phyloP scores from a whole-genome alignment of 2,797 vertebrate genomes.

The Danio albolineatus region DNA sequence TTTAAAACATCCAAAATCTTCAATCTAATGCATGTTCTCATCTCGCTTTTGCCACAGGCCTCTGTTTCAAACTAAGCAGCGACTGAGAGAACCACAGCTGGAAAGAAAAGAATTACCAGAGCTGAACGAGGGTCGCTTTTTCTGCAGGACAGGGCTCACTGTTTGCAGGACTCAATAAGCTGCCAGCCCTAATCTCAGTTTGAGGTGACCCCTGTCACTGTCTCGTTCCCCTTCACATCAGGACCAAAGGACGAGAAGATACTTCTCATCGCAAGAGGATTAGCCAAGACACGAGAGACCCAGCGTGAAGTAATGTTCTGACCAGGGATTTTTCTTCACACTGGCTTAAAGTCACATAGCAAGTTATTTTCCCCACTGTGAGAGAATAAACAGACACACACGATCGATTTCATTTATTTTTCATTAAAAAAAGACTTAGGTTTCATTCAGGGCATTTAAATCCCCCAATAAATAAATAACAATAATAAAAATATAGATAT shows the following conservation, averaged over 20 bases:
- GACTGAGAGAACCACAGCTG: conserved; percentile 42
- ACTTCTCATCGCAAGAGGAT: conserved; percentile 33
- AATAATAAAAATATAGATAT: too few relatives aligned
- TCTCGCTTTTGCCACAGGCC: conserved; percentile 21
- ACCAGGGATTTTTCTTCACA: conserved; percentile 18
- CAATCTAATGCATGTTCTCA: conserved; percentile 15
- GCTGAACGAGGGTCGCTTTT: background rate
- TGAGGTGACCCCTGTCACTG: conserved; percentile 22
- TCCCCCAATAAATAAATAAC: too few relatives aligned
- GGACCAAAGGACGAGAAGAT: conserved; percentile 4
- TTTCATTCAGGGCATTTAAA: background rate
- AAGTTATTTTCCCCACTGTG: conserved; percentile 18
- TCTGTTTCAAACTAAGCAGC: conserved; percentile 15
- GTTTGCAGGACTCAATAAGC: conserved; percentile 24
- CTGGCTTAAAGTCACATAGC: conserved; percentile 19
- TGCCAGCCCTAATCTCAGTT: conserved; percentile 15
- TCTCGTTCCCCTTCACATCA: conserved; percentile 24
- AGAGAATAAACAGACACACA: conserved; percentile 26
- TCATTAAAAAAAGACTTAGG: background rate
- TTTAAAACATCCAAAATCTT: background rate
- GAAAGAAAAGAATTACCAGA: conserved; percentile 50
- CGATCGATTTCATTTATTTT: background rate
- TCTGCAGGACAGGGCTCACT: conserved; percentile 22
- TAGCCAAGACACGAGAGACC: conserved; percentile 31
- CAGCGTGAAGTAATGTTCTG: background rate